Conservation (phyloP, 2,888 invertebrate genomes). For the Oxycera nigricornis region DNA sequence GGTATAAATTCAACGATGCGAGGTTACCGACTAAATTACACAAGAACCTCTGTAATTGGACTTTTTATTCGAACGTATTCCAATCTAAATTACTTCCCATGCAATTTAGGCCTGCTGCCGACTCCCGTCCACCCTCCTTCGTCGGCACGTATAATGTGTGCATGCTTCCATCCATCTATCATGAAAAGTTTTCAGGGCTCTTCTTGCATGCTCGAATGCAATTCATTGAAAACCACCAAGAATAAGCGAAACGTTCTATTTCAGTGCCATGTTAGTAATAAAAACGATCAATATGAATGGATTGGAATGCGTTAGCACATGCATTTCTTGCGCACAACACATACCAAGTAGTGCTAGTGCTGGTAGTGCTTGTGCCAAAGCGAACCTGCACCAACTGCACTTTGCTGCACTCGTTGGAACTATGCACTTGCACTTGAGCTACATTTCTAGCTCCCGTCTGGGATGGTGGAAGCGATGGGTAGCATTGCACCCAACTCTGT, state of each 20-base stretch:
- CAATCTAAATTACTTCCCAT: not conserved
- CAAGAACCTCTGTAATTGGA: too few species aligned
- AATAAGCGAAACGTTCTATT: conserved; percentile 25
- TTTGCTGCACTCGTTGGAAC: conserved; percentile 34
- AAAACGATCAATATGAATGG: conserved; percentile 14
- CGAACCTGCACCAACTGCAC: conserved; percentile 2
- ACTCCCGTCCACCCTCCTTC: not conserved
- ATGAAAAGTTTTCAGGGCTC: not conserved
- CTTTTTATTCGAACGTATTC: too few species aligned
- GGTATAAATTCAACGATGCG: too few species aligned
- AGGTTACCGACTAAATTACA: too few species aligned
- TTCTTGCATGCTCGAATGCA: conserved; percentile 28
- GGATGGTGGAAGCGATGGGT: not conserved
- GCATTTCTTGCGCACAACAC: not conserved
- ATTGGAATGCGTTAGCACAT: not conserved
- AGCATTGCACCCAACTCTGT: not conserved
- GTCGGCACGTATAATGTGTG: not conserved
- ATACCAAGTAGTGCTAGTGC: not conserved
- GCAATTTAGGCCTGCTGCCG: not conserved
- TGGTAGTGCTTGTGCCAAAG: not conserved
- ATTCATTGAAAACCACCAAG: conserved; percentile 23
- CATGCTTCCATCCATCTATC: not conserved
- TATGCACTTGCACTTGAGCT: conserved; percentile 50
- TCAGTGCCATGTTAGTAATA: conserved; percentile 16
- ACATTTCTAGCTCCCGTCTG: conserved; percentile 43